phyloP scores from a whole-genome alignment of 1,140 invertebrate species.

The Scaptodrosophila lebanonensis region DNA sequence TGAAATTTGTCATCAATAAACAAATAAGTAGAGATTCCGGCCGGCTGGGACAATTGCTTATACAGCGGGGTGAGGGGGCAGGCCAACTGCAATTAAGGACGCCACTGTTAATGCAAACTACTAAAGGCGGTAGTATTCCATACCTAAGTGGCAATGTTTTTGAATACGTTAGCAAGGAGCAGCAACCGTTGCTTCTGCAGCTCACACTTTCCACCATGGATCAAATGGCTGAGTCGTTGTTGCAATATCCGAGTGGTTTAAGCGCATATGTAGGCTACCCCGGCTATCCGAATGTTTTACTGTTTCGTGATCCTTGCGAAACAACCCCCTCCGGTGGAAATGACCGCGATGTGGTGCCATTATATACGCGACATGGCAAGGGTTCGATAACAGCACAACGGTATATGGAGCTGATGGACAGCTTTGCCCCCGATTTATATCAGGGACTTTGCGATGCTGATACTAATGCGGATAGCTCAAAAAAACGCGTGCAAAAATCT shows the following conservation, averaged over 20 bases:
- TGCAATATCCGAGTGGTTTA: conserved; percentile 77
- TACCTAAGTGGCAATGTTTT: conserved; percentile 83
- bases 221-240: conserved; percentile 79
- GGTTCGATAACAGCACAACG: conserved; percentile 80
- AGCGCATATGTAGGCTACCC: conserved; percentile 81
- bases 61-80: conserved; percentile 61
- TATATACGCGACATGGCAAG: conserved; percentile 87
- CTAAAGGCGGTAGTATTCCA: conserved; percentile 81
- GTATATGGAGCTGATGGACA: conserved; percentile 86
- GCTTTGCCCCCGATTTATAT: conserved; percentile 87
- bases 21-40: conserved; percentile 77
- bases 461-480: conserved; percentile 82
- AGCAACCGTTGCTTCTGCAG: conserved; percentile 79
- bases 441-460: conserved; percentile 89
- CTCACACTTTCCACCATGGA: conserved; percentile 80
- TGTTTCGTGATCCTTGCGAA: conserved; percentile 83
- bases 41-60: conserved; percentile 78
- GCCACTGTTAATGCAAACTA: conserved; percentile 56
- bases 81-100: conserved; percentile 14
- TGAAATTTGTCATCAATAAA: conserved; percentile 80
- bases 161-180: conserved; percentile 78
- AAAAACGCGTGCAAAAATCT: conserved; percentile 84
- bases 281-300: conserved; percentile 81
- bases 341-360: conserved; percentile 81
- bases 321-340: conserved; percentile 82